Evolutionary conservation across 2,888 invertebrate genomes (phyloP), one percentile per base, ranked within the genome.

Genomic region (Metellina segmentata): DNA sequence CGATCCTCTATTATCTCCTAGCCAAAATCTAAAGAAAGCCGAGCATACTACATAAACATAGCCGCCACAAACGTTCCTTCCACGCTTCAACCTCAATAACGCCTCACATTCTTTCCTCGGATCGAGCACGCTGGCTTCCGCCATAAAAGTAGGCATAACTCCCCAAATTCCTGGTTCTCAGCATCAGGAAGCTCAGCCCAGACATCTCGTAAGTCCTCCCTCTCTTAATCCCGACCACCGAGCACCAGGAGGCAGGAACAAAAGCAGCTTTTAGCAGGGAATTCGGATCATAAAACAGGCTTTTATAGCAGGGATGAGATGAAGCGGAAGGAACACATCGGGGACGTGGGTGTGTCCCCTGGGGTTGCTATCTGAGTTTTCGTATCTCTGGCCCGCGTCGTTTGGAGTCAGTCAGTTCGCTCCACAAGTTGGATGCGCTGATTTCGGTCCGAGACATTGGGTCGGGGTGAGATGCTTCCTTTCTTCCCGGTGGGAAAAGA

Each of bases 231-330:
- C 34, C 34, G 34, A 8, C 61, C 34, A 53, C 9, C 6, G 71
- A 8, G 34, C 34, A 16, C 16, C 34, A 61, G n/a, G 53, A 34
- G n/a, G 72, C 20, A 19, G 34, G 34, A 79, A 79, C 79, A 34
- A 79, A 79, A 61, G 34, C 20, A 6, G 20, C 53, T 61, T 52
- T 78, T 61, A 61, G 34, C 79, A 11, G 51, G n/a, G 51, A 77
- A 77, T 77, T 51, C 77, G 34, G 19, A 53, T 79, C 79, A 53
- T 79, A 79, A 79, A 79, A 79, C 61, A 20, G 61, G 16, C 61
- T 13, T 20, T 79, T 79, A 79, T 34, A 61, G 53, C 79, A 19
- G 61, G 34, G 34, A 79, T 34, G 61, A 19, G 19, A 0, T 9
- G 77, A 51, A 51, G 20, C 77, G 77, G 77, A 77, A 52, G 77